phyloP scores from a whole-genome alignment of 2,888 invertebrate species.

The Agrochola lychnidis region DNA sequence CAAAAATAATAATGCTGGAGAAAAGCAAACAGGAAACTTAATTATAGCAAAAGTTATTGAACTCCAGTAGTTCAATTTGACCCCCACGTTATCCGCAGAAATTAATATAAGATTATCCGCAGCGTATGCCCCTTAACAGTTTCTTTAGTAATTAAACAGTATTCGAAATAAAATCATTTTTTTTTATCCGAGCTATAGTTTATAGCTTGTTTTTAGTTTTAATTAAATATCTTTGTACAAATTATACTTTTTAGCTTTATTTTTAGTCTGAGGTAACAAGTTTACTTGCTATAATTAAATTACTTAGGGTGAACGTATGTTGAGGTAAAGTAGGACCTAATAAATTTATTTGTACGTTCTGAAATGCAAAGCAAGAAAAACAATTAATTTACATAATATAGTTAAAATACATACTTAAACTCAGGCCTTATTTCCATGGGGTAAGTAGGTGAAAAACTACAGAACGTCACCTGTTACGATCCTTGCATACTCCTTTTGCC shows the following conservation, averaged over 20 bases:
- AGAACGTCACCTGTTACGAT: no score
- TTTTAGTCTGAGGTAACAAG: slow-evolving; percentile 17
- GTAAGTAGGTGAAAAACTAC: no score
- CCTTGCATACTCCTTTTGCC: no score
- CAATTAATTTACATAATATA: neutral
- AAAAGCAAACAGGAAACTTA: neutral
- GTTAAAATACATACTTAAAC: no score
- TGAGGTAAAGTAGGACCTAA: neutral
- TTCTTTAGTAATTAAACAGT: slow-evolving; percentile 45
- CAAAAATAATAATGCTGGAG: neutral
- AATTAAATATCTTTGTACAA: slow-evolving; percentile 41
- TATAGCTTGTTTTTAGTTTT: slow-evolving; percentile 52
- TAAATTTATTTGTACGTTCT: slow-evolving; percentile 3
- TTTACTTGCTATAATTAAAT: slow-evolving; percentile 26
- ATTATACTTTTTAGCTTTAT: slow-evolving; percentile 1
- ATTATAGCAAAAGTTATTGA: slow-evolving; percentile 6
- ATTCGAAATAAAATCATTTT: slow-evolving; percentile 35
- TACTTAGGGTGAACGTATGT: neutral
- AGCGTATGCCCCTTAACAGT: slow-evolving; percentile 44
- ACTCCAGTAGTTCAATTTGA: neutral
- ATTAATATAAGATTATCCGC: neutral
- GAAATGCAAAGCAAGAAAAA: no score
- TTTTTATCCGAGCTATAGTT: slow-evolving; percentile 9
- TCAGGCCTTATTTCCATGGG: no score
- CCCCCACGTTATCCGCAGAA: neutral